phyloP scores from a whole-genome alignment of 2,113 vertebrate genomes.

The Ranitomeya variabilis region DNA sequence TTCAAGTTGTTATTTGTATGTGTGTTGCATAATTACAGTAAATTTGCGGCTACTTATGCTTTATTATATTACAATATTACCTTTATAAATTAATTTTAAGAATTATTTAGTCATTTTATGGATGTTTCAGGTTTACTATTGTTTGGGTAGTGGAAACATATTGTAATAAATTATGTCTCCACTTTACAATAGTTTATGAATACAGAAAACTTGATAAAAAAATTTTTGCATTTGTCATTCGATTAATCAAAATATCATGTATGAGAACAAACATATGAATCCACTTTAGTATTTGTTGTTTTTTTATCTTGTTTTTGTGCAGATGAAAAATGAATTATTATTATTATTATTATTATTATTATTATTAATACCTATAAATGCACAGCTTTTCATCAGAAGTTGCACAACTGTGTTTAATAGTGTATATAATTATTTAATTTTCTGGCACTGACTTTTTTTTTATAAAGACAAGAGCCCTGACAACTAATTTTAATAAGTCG shows the following conservation, averaged over 20 bases:
- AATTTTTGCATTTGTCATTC: background rate
- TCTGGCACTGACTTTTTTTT: background rate
- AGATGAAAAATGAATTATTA: no score
- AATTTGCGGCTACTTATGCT: background rate
- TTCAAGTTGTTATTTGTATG: background rate
- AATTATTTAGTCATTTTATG: background rate
- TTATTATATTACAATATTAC: background rate
- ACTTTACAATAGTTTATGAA: background rate
- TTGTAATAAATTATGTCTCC: background rate
- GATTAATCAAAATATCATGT: background rate
- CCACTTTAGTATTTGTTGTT: background rate
- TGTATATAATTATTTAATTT: background rate
- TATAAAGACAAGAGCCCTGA: background rate
- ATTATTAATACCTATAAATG: background rate
- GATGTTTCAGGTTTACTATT: background rate
- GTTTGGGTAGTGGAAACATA: no score
- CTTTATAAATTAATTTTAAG: background rate
- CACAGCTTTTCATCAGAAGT: background rate
- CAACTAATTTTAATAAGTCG: no score
- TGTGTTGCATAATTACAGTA: background rate
- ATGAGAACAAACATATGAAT: background rate
- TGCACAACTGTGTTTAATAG: background rate
- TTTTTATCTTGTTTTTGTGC: background rate
- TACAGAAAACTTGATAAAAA: background rate
- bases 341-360: background rate